Base-by-base conservation (phyloP, 2,888 invertebrate genomes). In the Rhingia rostrata region DNA sequence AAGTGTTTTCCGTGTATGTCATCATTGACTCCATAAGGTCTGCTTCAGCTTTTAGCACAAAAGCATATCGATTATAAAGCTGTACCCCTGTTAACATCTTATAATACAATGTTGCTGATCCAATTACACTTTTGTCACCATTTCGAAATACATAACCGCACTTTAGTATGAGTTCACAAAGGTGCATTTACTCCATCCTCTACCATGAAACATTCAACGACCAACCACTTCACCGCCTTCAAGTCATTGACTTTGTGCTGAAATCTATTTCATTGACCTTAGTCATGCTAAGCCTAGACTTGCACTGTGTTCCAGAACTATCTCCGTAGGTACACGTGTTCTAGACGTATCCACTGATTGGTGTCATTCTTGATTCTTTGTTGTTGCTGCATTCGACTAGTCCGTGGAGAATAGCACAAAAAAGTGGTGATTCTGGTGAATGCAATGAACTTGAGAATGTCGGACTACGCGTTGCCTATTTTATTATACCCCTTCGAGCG, bases 241-340 rank as follows among this genome's bases (percentile, higher is more conserved):
- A n/a, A 67, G 74, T 80, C 80, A 63, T 67, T 80, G 80, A 74
- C 66, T 56, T 74, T 56, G 47, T 35, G 35, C 39, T 61, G 54
- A 74, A 74, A 74, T 74, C 45, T 61, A 61, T 80, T 80, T 74
- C 61, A 74, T 80, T 80, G 67, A 63, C 54, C 74, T 74, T 47
- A 54, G 56, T 54, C 66, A n/a, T 33, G n/a, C 7, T 32, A 64
- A 45, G 47, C 67, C 61, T 67, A 80, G 80, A 32, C 67, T 39
- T 32, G 53, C 9, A 54, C 41, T 10, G 5, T 9, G 30, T 3
- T 30, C 22, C 5, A 6, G 12, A 49, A 22, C 12, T 10, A 7
- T 4, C 72, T 61, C 58, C 22, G 35, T 58, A 2, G 4, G 64
- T 64, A 37, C 74, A 74, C 74, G 63, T 74, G 74, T 47, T 54